These are phyloP conservation scores for Peribatodes rhomboidaria DNA, from an alignment of 2,888 invertebrate genomes.

Conservation along the genomic window DNA sequence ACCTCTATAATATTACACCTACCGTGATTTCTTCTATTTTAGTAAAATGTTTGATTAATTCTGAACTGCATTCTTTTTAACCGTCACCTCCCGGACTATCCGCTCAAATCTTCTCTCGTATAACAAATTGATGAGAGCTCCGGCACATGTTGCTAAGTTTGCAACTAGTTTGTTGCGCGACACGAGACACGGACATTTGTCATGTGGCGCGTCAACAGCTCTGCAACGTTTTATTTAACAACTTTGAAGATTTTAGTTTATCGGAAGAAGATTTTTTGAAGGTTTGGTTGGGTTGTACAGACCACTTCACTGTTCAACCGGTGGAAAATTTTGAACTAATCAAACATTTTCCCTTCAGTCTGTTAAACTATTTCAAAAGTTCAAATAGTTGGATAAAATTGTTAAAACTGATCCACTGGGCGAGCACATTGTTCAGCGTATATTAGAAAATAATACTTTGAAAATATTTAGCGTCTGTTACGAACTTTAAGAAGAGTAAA, in stretches of 20 bases:
- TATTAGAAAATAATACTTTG: too few species aligned
- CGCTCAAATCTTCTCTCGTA: slow-evolving; percentile 41
- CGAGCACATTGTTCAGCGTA: too few species aligned
- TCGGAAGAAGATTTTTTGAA: background rate
- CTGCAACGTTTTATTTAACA: slow-evolving; percentile 2
- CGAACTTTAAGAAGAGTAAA: too few species aligned
- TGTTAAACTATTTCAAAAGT: too few species aligned
- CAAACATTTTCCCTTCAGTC: too few species aligned
- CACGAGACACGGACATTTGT: slow-evolving; percentile 21
- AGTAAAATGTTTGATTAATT: background rate
- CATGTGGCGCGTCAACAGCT: slow-evolving; percentile 24
- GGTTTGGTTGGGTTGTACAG: background rate
- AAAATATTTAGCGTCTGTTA: too few species aligned
- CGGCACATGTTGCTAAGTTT: slow-evolving; percentile 47
- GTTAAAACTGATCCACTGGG: too few species aligned
- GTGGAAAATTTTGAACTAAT: too few species aligned
- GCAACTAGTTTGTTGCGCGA: slow-evolving; percentile 26
- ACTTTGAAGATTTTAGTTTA: background rate
- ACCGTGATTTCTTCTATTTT: background rate
- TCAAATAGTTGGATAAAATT: too few species aligned
- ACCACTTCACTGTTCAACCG: too few species aligned
- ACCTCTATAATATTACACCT: too few species aligned
- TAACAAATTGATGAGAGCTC: slow-evolving; percentile 51
- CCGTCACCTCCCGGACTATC: slow-evolving; percentile 36
- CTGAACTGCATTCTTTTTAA: background rate